phyloP scores from a whole-genome alignment of 2,888 invertebrate genomes.

The Euplexia lucipara region DNA sequence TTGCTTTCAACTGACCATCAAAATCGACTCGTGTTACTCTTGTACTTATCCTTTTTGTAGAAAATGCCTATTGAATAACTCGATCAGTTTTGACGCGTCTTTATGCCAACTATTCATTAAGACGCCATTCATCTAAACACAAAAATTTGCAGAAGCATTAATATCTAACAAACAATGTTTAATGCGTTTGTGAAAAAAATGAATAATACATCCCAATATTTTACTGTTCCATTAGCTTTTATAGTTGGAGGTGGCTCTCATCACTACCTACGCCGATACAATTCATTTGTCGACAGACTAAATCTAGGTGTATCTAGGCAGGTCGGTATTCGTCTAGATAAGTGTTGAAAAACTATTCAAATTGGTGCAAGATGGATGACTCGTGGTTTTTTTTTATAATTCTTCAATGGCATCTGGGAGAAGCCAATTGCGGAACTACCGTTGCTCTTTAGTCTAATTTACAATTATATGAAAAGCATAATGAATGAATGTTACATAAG shows the following conservation, averaged over 20 bases:
- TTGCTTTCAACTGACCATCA: no score
- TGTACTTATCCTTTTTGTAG: no score
- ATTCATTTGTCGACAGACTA: slow-evolving; percentile 59
- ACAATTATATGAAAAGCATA: no score
- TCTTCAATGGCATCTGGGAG: neutral
- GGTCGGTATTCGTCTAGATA: slow-evolving; percentile 27
- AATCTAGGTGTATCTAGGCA: slow-evolving; percentile 46
- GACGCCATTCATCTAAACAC: slow-evolving; percentile 9
- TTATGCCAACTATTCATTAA: slow-evolving; percentile 9
- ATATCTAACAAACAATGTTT: slow-evolving; percentile 51
- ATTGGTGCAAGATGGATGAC: slow-evolving; percentile 25
- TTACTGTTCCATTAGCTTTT: slow-evolving; percentile 74
- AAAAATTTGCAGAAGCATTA: slow-evolving; percentile 41
- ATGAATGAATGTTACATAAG: no score
- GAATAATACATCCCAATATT: slow-evolving; percentile 68
- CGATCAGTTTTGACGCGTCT: neutral
- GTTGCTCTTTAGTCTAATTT: no score
- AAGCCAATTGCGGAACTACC: neutral
- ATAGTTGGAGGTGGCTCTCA: slow-evolving; percentile 68
- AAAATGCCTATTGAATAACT: neutral
- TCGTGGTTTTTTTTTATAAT: slow-evolving; percentile 38
- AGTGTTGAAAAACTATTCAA: slow-evolving; percentile 5
- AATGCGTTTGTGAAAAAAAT: slow-evolving; percentile 65
- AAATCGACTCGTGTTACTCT: no score
- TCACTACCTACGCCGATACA: slow-evolving; percentile 69